phyloP scores from a whole-genome alignment of 1,140 invertebrate genomes.

The Drosophila nigromelanica region DNA sequence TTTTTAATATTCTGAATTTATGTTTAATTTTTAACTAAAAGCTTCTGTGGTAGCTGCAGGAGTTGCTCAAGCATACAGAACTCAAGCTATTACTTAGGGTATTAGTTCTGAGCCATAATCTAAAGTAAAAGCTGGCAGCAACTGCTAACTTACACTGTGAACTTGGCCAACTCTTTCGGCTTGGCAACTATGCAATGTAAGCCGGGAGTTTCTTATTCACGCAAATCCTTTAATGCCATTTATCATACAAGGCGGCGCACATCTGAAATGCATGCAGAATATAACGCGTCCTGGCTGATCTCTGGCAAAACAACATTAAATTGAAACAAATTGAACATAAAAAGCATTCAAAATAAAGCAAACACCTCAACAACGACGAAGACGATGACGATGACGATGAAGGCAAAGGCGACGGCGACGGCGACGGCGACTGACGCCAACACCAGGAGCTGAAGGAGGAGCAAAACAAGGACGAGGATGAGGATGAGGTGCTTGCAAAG shows the following conservation, averaged over 20 bases:
- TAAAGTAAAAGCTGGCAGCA: slow-evolving; percentile 27
- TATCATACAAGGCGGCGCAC: slow-evolving; percentile 66
- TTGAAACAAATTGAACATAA: slow-evolving; percentile 83
- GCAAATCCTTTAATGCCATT: slow-evolving; percentile 80
- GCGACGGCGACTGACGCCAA: neutral
- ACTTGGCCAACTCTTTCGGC: slow-evolving; percentile 30
- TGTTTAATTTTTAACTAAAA: too few species aligned
- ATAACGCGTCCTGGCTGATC: slow-evolving; percentile 69
- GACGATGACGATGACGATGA: slow-evolving; percentile 7
- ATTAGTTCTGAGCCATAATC: slow-evolving; percentile 21
- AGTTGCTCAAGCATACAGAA: too few species aligned
- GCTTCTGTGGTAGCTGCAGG: too few species aligned
- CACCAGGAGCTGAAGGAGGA: slow-evolving; percentile 1
- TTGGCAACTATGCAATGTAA: slow-evolving; percentile 54
- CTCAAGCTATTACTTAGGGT: slow-evolving; percentile 4
- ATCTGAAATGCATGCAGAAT: slow-evolving; percentile 76
- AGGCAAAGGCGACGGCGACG: neutral
- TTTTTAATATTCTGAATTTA: too few species aligned
- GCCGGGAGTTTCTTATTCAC: slow-evolving; percentile 66
- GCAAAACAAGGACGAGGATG: slow-evolving; percentile 39
- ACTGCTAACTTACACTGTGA: slow-evolving; percentile 8
- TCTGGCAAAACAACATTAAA: slow-evolving; percentile 78
- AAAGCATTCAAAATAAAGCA: slow-evolving; percentile 82
- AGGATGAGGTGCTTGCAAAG: slow-evolving; percentile 67
- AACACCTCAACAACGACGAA: slow-evolving; percentile 52